Conservation (phyloP, 2,888 invertebrate species). For the Octonoba sinensis region DNA sequence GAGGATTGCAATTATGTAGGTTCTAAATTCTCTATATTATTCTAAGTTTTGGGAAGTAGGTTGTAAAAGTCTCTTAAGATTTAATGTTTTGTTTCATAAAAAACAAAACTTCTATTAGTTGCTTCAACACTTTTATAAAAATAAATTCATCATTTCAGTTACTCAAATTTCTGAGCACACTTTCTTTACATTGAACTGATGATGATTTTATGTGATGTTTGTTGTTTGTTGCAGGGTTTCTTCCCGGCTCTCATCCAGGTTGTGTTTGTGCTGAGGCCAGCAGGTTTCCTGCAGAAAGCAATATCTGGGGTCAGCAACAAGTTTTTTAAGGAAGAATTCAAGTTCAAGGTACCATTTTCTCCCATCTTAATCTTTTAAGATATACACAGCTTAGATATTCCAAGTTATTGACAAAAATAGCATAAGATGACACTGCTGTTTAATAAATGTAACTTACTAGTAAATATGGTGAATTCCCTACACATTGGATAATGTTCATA, state of each 20-base stretch:
- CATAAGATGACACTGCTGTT: no score
- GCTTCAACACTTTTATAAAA: not conserved
- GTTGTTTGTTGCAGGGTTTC: conserved; percentile 78
- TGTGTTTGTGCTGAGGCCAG: conserved; percentile 91
- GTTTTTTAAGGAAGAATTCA: conserved; percentile 88
- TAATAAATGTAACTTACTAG: no score
- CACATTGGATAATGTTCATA: no score
- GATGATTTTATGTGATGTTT: not conserved
- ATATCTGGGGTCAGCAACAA: conserved; percentile 90
- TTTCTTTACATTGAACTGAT: not conserved
- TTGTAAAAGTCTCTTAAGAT: not conserved
- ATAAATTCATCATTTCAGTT: not conserved
- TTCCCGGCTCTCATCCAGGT: conserved; percentile 94
- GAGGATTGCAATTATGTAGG: no score
- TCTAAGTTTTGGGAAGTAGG: no score
- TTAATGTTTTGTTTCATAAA: not conserved
- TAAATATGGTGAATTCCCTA: no score
- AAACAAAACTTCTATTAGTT: not conserved
- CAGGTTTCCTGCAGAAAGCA: conserved; percentile 95
- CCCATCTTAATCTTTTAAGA: not conserved
- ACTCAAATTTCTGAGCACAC: no score
- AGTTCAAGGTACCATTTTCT: conserved; percentile 81
- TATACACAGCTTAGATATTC: no score
- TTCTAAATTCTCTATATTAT: no score
- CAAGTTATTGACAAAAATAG: no score